Evolutionary conservation across 2,797 vertebrate species (phyloP).

Genomic region (Lycodopsis pacificus): DNA sequence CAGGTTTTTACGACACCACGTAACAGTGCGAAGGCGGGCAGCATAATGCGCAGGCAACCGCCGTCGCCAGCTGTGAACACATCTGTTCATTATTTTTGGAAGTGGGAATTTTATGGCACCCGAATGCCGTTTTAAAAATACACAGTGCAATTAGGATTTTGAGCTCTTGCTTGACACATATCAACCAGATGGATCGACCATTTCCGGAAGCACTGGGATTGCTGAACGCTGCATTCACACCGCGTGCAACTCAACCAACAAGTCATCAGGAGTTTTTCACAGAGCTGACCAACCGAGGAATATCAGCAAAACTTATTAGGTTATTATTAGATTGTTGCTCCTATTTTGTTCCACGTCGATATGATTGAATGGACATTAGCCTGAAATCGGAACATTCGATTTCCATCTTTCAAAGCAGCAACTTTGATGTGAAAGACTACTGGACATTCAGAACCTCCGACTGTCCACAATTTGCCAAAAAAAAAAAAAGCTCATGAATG

Average conservation of each 20-base stretch:
- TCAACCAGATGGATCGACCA: slow-evolving; percentile 16
- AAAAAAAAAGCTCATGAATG: neutral
- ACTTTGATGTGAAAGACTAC: neutral
- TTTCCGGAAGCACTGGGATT: slow-evolving; percentile 6
- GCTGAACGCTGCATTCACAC: slow-evolving; percentile 20
- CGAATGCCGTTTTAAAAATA: slow-evolving; percentile 45
- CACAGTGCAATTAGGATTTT: slow-evolving; percentile 37
- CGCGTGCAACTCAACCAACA: slow-evolving; percentile 29
- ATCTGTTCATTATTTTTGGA: slow-evolving; percentile 58
- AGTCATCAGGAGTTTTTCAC: slow-evolving; percentile 8
- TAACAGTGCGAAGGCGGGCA: slow-evolving; percentile 43
- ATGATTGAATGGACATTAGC: neutral
- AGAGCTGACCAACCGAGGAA: slow-evolving; percentile 8
- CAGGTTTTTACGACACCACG: slow-evolving; percentile 49
- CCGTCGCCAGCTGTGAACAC: slow-evolving; percentile 61
- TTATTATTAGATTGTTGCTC: slow-evolving; percentile 2
- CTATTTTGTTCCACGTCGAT: slow-evolving; percentile 7
- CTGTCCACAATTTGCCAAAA: slow-evolving; percentile 2
- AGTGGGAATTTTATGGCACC: slow-evolving; percentile 37
- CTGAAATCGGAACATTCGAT: neutral
- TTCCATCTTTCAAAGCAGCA: neutral
- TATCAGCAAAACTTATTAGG: neutral
- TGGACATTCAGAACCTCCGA: neutral
- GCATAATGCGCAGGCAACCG: slow-evolving; percentile 36
- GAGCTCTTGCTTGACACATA: slow-evolving; percentile 10